Base-by-base conservation (phyloP, 2,888 invertebrate genomes). In the Synergus japonicus region DNA sequence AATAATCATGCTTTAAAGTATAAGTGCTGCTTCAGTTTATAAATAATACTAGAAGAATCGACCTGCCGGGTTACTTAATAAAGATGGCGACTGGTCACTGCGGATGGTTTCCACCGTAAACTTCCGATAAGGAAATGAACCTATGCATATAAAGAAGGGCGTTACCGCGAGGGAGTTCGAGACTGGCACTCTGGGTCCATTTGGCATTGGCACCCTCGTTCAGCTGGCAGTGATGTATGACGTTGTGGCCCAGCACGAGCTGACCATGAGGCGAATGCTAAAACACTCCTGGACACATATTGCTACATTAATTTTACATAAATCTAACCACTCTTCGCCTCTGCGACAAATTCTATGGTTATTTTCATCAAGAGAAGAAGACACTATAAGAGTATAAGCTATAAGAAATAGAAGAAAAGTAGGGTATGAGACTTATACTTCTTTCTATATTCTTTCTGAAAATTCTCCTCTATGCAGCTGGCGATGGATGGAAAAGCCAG, bases 141-240 rank as follows among this genome's bases (percentile, higher is more conserved):
- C 91, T 91, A 92, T 92, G 91, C 91, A 92, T 92, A 91, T 90
- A 89, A 91, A 91, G 89, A 87, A 88, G 84, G 84, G 84, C 77
- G 85, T 86, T 88, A 86, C 83, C 86, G 86, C 79, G 84, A 79
- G 85, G 82, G 85, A 84, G 85, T 86, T 87, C 76, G 85, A 80
- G 82, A 86, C 85, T 84, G 87, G 87, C 86, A 87, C 87, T 86
- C 83, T 84, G 83, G 86, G 85, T 90, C 88, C 87, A 90, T 90
- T 89, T 85, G 86, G 84, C 88, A 89, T 88, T 86, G 86, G 86
- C 88, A 86, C 83, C 88, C 88, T 85, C 78, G 76, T 78, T 78
- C 79, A 82, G 67, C 78, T 90, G 88, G 88, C 88, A 88, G 86
- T 91, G 91, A 91, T 90, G 88, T 91, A 91, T 89, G 88, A 83